These are phyloP conservation scores for Corvus moneduloides DNA, from an alignment of 2,113 vertebrate species.

Conservation along the genomic window DNA sequence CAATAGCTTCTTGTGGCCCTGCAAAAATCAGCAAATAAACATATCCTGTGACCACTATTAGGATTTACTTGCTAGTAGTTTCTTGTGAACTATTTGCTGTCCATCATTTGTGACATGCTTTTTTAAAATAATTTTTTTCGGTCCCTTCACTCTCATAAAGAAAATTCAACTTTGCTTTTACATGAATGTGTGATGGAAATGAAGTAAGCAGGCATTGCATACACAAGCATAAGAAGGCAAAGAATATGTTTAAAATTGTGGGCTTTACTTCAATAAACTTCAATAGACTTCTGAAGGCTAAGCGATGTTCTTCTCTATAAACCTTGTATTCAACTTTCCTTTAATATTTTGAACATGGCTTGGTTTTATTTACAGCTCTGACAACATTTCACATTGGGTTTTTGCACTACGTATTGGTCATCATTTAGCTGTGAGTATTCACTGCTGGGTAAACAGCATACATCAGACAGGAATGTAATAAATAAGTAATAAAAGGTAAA, in stretches of 20 bases:
- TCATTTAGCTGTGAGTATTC: slow-evolving; percentile 32
- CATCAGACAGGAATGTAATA: background rate
- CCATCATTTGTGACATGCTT: background rate
- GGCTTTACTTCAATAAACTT: background rate
- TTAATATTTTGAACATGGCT: background rate
- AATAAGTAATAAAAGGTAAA: background rate
- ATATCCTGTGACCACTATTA: background rate
- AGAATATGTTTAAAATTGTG: background rate
- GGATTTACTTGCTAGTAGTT: background rate
- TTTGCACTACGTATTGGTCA: background rate
- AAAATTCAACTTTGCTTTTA: background rate
- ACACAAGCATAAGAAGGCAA: no score
- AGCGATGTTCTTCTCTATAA: background rate
- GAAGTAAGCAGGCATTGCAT: background rate
- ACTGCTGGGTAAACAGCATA: background rate
- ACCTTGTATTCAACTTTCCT: background rate
- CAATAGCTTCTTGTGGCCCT: background rate
- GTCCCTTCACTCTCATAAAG: background rate
- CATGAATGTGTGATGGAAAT: background rate
- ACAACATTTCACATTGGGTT: background rate
- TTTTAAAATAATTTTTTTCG: background rate
- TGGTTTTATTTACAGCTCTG: slow-evolving; percentile 6
- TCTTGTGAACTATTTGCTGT: background rate
- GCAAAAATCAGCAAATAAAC: background rate
- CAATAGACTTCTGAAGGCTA: background rate